phyloP scores from a whole-genome alignment of 35 echinoderm and acorn worm genomes.

The Ptychodera flava region DNA sequence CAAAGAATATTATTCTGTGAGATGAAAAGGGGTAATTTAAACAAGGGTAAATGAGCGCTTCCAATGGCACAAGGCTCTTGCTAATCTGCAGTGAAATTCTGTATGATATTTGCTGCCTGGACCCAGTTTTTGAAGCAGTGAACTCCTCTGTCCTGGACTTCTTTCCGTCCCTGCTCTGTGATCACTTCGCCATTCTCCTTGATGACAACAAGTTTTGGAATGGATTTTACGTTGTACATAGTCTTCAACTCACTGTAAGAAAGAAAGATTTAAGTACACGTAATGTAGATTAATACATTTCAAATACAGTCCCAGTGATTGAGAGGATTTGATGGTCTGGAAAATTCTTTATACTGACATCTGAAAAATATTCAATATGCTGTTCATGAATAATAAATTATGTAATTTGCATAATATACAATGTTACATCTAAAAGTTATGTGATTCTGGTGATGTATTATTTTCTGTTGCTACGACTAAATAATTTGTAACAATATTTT shows the following conservation, averaged over 20 bases:
- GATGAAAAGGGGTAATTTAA: too few species aligned
- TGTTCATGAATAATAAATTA: not conserved
- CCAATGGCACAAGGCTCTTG: too few species aligned
- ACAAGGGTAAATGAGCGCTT: too few species aligned
- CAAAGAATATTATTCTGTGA: too few species aligned
- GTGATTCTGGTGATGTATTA: too few species aligned
- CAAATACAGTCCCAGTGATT: too few species aligned
- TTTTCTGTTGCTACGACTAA: too few species aligned
- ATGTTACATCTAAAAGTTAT: too few species aligned
- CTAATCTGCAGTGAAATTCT: not conserved
- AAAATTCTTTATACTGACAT: not conserved
- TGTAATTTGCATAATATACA: not conserved
- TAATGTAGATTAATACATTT: not conserved
- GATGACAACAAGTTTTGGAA: slow-evolving; percentile 39
- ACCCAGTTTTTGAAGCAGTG: slow-evolving; percentile 34
- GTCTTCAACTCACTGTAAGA: slow-evolving; percentile 33
- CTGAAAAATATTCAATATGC: not conserved
- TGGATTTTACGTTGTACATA: slow-evolving; percentile 25
- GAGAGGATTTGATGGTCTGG: too few species aligned
- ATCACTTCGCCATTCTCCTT: slow-evolving; percentile 25
- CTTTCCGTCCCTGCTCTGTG: slow-evolving; percentile 23
- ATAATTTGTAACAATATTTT: too few species aligned
- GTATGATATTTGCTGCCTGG: not conserved
- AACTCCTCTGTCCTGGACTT: slow-evolving; percentile 32
- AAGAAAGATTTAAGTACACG: not conserved